Conservation (phyloP, 1,140 invertebrate species). For the Hetaerina americana region DNA sequence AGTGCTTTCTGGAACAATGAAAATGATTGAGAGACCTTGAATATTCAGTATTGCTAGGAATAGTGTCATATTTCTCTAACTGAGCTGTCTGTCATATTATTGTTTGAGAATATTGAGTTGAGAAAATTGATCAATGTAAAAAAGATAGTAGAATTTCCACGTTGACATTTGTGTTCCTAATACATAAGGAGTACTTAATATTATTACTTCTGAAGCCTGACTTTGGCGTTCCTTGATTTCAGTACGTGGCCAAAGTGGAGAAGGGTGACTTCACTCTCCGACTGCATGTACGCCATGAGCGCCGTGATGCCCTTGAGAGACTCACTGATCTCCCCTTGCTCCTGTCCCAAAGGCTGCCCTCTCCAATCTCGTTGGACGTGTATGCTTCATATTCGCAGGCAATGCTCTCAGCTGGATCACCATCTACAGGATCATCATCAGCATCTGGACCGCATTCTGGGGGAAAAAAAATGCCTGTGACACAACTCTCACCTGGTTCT, state of each 20-base stretch:
- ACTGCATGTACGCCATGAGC: slow-evolving; percentile 81
- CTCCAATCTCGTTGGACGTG: slow-evolving; percentile 58
- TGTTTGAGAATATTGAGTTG: too few species aligned
- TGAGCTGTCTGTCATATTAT: too few species aligned
- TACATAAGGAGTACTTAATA: too few species aligned
- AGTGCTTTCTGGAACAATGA: too few species aligned
- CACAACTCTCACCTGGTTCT: slow-evolving; percentile 42
- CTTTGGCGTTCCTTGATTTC: slow-evolving; percentile 25
- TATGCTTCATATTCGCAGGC: slow-evolving; percentile 42
- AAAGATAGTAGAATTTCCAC: too few species aligned
- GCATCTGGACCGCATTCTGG: slow-evolving; percentile 26
- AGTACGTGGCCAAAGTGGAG: slow-evolving; percentile 79
- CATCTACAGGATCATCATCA: background rate
- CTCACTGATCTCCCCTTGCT: slow-evolving; percentile 62
- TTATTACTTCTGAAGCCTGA: too few species aligned
- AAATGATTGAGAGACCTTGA: too few species aligned
- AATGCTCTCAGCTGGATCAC: background rate
- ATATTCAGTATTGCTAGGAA: too few species aligned
- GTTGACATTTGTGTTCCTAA: too few species aligned
- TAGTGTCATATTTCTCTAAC: too few species aligned
- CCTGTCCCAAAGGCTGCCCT: slow-evolving; percentile 61
- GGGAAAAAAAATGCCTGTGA: slow-evolving; percentile 61
- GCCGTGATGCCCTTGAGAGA: slow-evolving; percentile 72
- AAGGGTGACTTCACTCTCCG: slow-evolving; percentile 89
- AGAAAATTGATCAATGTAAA: too few species aligned